These are phyloP conservation scores for Ips nitidus DNA, from an alignment of 1,140 invertebrate genomes.

Conservation along the genomic window DNA sequence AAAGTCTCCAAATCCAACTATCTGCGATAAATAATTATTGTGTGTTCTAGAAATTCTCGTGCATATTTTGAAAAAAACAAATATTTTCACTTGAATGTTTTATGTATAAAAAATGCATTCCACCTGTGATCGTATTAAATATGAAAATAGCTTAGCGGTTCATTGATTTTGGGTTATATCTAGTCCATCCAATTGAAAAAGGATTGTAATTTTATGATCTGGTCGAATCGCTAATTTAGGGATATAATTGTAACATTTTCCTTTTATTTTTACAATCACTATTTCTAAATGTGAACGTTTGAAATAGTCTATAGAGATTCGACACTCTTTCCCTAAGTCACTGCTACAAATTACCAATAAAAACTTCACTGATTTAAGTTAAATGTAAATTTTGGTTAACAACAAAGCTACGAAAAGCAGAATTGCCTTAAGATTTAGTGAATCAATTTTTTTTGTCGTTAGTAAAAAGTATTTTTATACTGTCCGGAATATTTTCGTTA, in stretches of 20 bases:
- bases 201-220: neutral
- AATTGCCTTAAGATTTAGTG: slow-evolving; percentile 30
- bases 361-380: no score
- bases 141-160: slow-evolving; percentile 20
- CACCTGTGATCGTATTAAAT: slow-evolving; percentile 22
- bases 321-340: no score
- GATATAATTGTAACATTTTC: neutral
- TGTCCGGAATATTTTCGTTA: slow-evolving; percentile 21
- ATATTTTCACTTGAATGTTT: slow-evolving; percentile 3
- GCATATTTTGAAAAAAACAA: no score
- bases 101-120: slow-evolving; percentile 19
- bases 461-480: slow-evolving; percentile 31
- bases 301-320: no score
- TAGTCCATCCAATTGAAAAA: neutral
- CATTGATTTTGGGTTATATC: slow-evolving; percentile 6
- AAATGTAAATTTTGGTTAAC: no score
- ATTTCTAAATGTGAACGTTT: no score
- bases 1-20: no score
- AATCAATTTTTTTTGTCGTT: slow-evolving; percentile 24
- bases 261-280: no score
- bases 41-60: no score
- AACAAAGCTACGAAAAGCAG: slow-evolving; percentile 5
- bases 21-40: no score
- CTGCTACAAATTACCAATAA: no score
- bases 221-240: no score